These are phyloP conservation scores for Eurytoma adleriae DNA, from an alignment of 2,888 invertebrate genomes.

Conservation along the genomic window DNA sequence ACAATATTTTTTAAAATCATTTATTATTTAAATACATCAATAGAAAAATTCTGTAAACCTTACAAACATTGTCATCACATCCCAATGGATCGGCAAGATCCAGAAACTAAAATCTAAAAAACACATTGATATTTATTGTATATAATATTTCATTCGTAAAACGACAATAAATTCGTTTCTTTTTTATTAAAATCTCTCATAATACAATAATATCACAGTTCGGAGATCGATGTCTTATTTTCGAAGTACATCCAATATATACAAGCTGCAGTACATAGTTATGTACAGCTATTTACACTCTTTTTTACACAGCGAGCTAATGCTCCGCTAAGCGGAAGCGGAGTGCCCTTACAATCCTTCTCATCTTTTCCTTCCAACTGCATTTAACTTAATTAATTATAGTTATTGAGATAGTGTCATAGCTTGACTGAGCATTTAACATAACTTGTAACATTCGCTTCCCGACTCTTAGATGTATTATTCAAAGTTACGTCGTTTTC, in stretches of 20 bases:
- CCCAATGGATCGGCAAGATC: slow-evolving; percentile 50
- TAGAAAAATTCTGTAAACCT: slow-evolving; percentile 51
- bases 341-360: neutral
- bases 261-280: slow-evolving; percentile 58
- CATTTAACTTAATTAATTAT: no score
- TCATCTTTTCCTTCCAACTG: no score
- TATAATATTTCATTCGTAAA: slow-evolving; percentile 61
- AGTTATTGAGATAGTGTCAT: no score
- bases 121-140: slow-evolving; percentile 56
- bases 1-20: slow-evolving; percentile 17
- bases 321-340: slow-evolving; percentile 23
- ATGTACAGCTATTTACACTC: slow-evolving; percentile 60
- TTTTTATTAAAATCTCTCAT: slow-evolving; percentile 69
- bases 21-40: slow-evolving; percentile 54
- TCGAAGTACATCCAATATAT: slow-evolving; percentile 65
- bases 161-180: slow-evolving; percentile 67
- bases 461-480: no score
- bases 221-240: slow-evolving; percentile 73
- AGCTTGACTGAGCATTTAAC: no score
- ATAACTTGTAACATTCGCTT: no score
- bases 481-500: no score
- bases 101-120: slow-evolving; percentile 55
- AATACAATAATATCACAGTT: slow-evolving; percentile 76
- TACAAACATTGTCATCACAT: slow-evolving; percentile 57
- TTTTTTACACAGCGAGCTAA: slow-evolving; percentile 48